Evolutionary conservation across 2,113 vertebrate genomes (phyloP).

Genomic region (Nycticryphes semicollaris): DNA sequence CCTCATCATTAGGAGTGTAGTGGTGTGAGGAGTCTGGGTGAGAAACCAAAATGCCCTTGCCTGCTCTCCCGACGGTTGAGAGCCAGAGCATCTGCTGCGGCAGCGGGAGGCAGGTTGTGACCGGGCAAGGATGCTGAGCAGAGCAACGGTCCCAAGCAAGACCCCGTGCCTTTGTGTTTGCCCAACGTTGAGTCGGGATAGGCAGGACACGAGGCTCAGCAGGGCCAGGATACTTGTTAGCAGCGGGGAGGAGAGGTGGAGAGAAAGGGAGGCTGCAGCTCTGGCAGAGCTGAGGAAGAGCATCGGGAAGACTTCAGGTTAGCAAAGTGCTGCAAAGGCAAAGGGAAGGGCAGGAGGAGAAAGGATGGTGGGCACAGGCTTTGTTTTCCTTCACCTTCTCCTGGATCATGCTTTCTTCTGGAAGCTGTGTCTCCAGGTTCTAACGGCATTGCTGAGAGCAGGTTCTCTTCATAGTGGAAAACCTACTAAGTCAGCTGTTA

Average conservation of each 20-base stretch:
- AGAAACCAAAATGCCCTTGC: fast-evolving
- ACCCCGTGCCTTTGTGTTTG: not conserved
- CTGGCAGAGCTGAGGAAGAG: not conserved
- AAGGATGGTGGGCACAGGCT: not conserved
- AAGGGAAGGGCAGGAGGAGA: not conserved
- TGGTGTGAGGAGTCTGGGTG: not conserved
- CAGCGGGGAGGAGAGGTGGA: not conserved
- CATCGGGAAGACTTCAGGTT: not conserved
- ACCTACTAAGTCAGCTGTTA: not conserved
- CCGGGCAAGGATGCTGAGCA: not conserved
- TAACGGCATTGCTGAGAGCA: not conserved
- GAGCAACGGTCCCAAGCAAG: not conserved
- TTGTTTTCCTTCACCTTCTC: not conserved
- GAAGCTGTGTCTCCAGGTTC: not conserved
- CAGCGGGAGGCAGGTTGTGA: not conserved
- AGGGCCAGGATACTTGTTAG: not conserved
- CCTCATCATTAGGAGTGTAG: not conserved
- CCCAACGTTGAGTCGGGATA: fast-evolving
- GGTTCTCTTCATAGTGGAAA: not conserved
- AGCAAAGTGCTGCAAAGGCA: not conserved
- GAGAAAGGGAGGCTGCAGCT: not conserved
- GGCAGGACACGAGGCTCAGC: not conserved
- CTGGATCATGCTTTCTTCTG: not conserved
- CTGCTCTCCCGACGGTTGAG: fast-evolving
- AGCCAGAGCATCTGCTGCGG: not conserved